Evolutionary conservation across 2,888 invertebrate species (phyloP), one percentile per base, ranked within the genome.

Genomic region (Drosophila paranaensis): DNA sequence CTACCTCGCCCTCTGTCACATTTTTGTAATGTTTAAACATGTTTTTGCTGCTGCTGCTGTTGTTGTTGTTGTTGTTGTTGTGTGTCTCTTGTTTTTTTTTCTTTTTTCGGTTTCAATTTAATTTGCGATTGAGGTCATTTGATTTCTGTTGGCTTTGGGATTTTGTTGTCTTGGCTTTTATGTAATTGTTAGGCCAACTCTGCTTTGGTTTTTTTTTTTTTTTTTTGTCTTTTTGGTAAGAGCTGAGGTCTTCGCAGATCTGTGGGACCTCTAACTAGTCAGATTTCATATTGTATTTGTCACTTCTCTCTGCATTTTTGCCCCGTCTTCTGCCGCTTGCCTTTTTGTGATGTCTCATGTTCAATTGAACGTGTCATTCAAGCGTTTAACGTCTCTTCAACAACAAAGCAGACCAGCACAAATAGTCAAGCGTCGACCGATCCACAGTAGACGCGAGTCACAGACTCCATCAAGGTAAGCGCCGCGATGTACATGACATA

Each of bases 281-380:
- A 51, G 62, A 77, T 73, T 65, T 77, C 74, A 60, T 46, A 13
- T 50, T 57, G 66, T 61, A 71, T 80, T 81, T 75, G 69, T 68
- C 46, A 56, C 62, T 74, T 40, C 39, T 54, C n/a, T 20, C 53
- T 20, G 35, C 70, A 16, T 45, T 27, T 39, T 35, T 13, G 11
- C 11, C 42, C 16, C 46, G 14, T 46, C 27, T 27, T n/a, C n/a
- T 46, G 50, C 11, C 37, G 25, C 16, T 13, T 33, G 30, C 6
- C 6, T 14, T 51, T 71, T 66, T 70, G 8, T 67, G 63, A 70
- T 76, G 79, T 73, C 82, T 74, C 77, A 77, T 82, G 75, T 85
- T 86, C 88, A 86, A 85, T 85, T 86, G 84, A 88, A 85, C 84
- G 84, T 85, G 84, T 85, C 84, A 80, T 85, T 85, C 86, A 86